Base-by-base conservation (phyloP, 2,797 vertebrate species). In the Graptemys geographica region DNA sequence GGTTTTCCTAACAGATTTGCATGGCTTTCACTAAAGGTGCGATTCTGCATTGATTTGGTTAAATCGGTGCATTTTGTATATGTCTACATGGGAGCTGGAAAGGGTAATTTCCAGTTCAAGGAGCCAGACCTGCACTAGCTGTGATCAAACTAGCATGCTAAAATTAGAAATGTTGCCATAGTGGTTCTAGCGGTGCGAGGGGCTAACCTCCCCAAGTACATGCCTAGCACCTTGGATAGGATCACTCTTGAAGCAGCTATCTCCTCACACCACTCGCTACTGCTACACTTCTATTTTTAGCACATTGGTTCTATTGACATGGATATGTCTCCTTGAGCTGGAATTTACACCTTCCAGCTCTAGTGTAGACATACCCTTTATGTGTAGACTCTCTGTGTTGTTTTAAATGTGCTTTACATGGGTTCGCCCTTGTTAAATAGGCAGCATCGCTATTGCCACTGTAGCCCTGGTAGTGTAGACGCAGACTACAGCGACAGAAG, bases 21-120 rank as follows among this genome's bases (percentile, higher is more conserved):
- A 59, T 2, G 0, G 87, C 49, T 21, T 92, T 28, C 33, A 31
- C 49, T 23, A 19, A 18, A 44, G 8, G 27, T 2, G 0, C 0
- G 1, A 65, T 41, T 31, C 49, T 44, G 37, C 31, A 1, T 57
- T 37, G 28, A 51, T 74, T 13, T 23, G 13, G 23, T 76, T 47
- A n/a, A 44, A 27, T 55, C 0, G 0, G 31, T 86, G 52, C 81
- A 37, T 2, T 31, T 37, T 49, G 19, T 8, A 10, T 13, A 31
- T 12, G 51, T 82, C 5, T 19, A 1, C 37, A 25, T 4, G 62
- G 19, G 31, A 47, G 44, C 44, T 33, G 0, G 15, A 44, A 90
- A 85, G 79, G 13, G 79, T 84, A 56, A 44, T 41, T 84, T 83
- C 88, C 62, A 65, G 62, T 10, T n/a, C 62, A n/a, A n/a, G 33